Conservation (phyloP, 2,888 invertebrate genomes). For the Drosophila colorata region DNA sequence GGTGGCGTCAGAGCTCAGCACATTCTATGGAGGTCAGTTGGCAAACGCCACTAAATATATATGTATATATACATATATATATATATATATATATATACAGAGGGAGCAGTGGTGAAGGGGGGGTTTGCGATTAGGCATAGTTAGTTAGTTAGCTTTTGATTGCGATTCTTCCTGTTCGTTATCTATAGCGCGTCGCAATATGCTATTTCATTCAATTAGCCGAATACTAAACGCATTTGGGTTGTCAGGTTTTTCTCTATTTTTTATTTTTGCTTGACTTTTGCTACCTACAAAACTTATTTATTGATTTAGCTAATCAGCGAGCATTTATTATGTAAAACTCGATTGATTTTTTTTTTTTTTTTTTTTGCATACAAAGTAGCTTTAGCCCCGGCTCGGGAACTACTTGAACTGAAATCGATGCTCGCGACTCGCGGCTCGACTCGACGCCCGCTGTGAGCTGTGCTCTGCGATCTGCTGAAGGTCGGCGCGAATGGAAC, state of each 20-base stretch:
- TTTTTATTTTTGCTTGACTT: constrained; percentile 58
- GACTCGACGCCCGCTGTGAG: constrained; percentile 35
- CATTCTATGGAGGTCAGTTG: background rate
- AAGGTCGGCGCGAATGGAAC: constrained; percentile 34
- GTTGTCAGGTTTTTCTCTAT: constrained; percentile 39
- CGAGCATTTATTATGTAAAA: constrained; percentile 76
- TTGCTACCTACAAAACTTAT: constrained; percentile 73
- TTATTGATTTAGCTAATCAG: constrained; percentile 77
- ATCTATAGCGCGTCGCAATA: constrained; percentile 32
- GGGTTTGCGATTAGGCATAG: background rate
- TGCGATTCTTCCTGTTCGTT: constrained; percentile 13
- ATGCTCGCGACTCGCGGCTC: background rate
- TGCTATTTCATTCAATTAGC: constrained; percentile 78
- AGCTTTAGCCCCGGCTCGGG: constrained; percentile 8
- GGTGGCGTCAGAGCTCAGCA: background rate
- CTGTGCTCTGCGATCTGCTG: constrained; percentile 7
- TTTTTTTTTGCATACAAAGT: constrained; percentile 65
- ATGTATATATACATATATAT: too few relatives aligned
- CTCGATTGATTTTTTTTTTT: constrained; percentile 41
- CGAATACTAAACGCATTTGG: constrained; percentile 53
- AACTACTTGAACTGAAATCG: constrained; percentile 8
- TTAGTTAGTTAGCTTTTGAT: background rate
- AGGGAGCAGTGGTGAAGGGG: too few relatives aligned
- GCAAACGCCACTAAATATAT: background rate
- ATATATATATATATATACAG: too few relatives aligned